Conservation (phyloP, 2,113 vertebrate species). For the Astatoreochromis straeleni region DNA sequence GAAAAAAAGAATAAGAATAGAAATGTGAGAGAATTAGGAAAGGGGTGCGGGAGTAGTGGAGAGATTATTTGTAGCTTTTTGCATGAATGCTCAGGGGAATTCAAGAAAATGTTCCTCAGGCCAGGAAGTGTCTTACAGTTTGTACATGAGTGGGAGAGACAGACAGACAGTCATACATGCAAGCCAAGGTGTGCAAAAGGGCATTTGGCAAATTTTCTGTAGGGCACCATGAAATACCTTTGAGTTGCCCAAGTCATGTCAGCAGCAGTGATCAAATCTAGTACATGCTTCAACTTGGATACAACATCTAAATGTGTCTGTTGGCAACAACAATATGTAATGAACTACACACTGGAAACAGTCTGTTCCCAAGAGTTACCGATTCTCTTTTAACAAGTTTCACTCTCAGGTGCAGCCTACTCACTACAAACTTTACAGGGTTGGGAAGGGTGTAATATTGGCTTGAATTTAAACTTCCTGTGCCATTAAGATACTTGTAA, state of each 20-base stretch:
- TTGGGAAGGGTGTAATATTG: neutral
- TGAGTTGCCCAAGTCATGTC: neutral
- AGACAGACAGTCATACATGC: neutral
- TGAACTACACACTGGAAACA: neutral
- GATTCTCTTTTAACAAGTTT: neutral
- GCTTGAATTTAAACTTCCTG: neutral
- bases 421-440: neutral
- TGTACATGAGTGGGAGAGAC: neutral
- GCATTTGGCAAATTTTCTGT: neutral
- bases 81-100: neutral
- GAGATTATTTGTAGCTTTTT: conserved; percentile 3
- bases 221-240: neutral
- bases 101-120: neutral
- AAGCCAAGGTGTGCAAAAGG: neutral
- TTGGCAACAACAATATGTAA: neutral
- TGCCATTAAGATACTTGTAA: neutral
- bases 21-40: neutral
- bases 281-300: neutral
- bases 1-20: neutral
- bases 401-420: neutral
- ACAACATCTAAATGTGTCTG: neutral
- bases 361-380: neutral
- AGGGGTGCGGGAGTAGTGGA: neutral
- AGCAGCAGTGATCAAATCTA: conserved; percentile 8
- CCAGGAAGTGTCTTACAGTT: neutral